Base-by-base conservation (phyloP, 2,113 vertebrate species). In the Copsychus sechellarum region DNA sequence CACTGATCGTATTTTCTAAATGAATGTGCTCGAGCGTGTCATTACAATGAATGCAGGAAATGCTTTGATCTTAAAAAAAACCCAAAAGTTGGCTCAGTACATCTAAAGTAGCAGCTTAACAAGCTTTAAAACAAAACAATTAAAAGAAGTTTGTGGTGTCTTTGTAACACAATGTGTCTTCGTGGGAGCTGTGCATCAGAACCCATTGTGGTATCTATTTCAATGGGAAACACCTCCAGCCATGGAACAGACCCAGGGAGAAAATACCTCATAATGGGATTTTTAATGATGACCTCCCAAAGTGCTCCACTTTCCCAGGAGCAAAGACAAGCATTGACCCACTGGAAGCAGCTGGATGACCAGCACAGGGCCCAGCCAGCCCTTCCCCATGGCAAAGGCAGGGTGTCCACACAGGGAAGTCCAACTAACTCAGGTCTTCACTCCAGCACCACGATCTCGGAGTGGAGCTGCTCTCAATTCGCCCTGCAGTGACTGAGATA, bases 151-250 rank as follows among this genome's bases (percentile, higher is more conserved):
- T 51, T 45, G 8, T 17, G 22, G 36, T 57, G 11, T 36, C 34
- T 86, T 17, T 54, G 64, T 40, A 88, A 47, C 47, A 70, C 51
- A 62, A 66, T 5, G 15, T 1, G 21, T 57, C 34, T 58, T 45
- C 0, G 0, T 3, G 2, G 62, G 54, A 86, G 56, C 42, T 0
- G 1, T 0, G 0, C 7, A 3, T n/a, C 12, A 1, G 69, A 58
- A 57, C 51, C 7, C 3, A 3, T 60, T 0, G 6, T 28, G 66
- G 11, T 11, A 43, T 4, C 58, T 0, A 0, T 8, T 26, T 22
- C 26, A 15, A 15, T 0, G 34, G 48, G 61, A 85, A 56, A 53
- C 0, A 2, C 48, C 5, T 47, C n/a, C 10, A 67, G 4, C 64
- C 25, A 26, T 4, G 42, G 64, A 29, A 88, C 51, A 73, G 2